Percentiles rank a stretch among this genome's conserved stretches.
These are phyloP conservation scores for Heliconius himera DNA, from an alignment of 1,140 invertebrate genomes.

Conservation along the genomic window DNA sequence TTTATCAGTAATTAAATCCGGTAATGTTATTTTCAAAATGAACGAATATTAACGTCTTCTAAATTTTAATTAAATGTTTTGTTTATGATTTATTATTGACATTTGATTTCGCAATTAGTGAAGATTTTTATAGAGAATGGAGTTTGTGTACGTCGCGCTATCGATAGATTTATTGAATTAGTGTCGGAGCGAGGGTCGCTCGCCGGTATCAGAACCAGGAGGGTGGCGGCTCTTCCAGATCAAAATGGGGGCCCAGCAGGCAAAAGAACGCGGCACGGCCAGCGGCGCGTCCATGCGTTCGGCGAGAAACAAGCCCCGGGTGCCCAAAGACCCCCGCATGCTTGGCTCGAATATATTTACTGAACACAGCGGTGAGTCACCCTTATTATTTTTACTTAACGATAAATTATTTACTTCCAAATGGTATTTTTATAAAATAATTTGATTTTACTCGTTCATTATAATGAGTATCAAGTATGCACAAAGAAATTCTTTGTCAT, in stretches of 20 bases:
- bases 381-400: constrained; percentile 23
- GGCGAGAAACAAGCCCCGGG: constrained; percentile 86
- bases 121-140: constrained; percentile 48
- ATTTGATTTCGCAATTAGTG: constrained; percentile 33
- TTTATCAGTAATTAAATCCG: constrained; percentile 56
- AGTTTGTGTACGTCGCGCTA: constrained; percentile 54
- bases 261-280: constrained; percentile 88
- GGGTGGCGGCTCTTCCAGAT: constrained; percentile 44
- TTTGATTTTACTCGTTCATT: neutral
- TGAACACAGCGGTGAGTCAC: constrained; percentile 91
- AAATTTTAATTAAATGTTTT: constrained; percentile 10
- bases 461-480: neutral
- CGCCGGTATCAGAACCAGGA: constrained; percentile 41
- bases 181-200: constrained; percentile 46
- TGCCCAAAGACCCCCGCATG: constrained; percentile 88
- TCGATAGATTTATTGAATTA: constrained; percentile 70
- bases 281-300: constrained; percentile 85
- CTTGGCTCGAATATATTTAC: constrained; percentile 94
- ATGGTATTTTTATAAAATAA: neutral
- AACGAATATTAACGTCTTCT: constrained; percentile 33
- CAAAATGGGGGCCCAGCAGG: constrained; percentile 93
- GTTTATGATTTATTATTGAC: constrained; percentile 25
- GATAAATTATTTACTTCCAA: neutral
- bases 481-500: constrained; percentile 9
- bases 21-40: constrained; percentile 56